Conservation (phyloP, 2,113 vertebrate genomes). For the Rynchops niger region DNA sequence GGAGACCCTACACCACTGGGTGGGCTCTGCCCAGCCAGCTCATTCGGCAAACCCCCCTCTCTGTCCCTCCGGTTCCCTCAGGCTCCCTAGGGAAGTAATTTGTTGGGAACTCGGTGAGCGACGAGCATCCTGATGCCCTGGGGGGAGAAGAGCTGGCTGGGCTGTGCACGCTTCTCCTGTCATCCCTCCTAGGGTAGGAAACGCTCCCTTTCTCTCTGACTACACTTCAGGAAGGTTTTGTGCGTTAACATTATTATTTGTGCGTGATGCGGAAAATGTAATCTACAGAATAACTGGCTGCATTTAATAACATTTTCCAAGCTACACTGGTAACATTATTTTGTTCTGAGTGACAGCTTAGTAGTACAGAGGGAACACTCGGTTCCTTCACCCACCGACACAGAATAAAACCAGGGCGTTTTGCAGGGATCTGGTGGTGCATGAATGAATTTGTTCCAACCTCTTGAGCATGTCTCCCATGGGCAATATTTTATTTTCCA, state of each 20-base stretch:
- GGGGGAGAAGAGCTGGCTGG: background rate
- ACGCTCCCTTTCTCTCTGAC: background rate
- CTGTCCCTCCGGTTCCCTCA: background rate
- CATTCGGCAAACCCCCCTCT: background rate
- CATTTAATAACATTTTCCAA: background rate
- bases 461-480: background rate
- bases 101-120: background rate
- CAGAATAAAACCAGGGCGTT: background rate
- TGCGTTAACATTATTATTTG: background rate
- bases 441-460: constrained; percentile 18
- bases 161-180: background rate
- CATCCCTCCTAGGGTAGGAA: background rate
- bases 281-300: background rate
- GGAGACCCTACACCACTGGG: background rate
- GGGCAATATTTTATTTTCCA: constrained; percentile 39
- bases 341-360: background rate
- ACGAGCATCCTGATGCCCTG: background rate
- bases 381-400: background rate
- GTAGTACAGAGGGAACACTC: background rate
- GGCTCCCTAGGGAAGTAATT: background rate
- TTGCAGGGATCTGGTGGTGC: background rate
- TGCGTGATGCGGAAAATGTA: background rate
- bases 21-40: background rate
- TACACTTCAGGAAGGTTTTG: background rate
- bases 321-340: background rate